Evolutionary conservation across 2,113 vertebrate species (phyloP), one percentile per base, ranked within the genome.

Genomic region (Cisticola juncidis): DNA sequence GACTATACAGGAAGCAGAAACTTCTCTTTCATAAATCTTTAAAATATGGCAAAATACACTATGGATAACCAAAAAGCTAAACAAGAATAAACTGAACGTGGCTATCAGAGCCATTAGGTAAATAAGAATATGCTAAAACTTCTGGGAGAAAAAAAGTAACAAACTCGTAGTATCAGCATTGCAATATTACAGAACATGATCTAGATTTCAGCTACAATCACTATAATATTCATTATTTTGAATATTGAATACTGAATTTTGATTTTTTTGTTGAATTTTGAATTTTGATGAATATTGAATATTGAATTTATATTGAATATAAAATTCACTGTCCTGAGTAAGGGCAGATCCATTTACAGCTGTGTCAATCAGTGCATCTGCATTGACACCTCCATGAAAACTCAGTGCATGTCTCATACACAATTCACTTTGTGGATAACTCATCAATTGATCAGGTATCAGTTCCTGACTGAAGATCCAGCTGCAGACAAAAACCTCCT

Each of bases 101-200:
- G 6, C 33, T 86, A 38, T 15, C 76, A 11, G 23, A 94, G 26
- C 5, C 19, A 44, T 11, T 47, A 58, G 2, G 26, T 68, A 72
- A 81, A 78, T 18, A 87, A 18, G 7, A 47, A 33, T 36, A 45
- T 29, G 6, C 5, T 29, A 58, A 28, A 85, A 40, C 8, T 81
- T 8, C n/a, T 61, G 14, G 35, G 56, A 31, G 2, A 2, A 51
- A 48, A 50, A 48, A 44, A 0, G 2, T 0, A 33, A 14, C 26
- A 36, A 48, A 51, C 16, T 14, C 17, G 14, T 48, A 22, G 8
- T 20, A 26, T 20, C 44, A 56, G 24, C 40, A 64, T 4, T 36
- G 9, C 13, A 50, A 22, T 29, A 47, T 8, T 31, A 19, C 6
- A 40, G 33, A 33, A 31, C 9, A 36, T 4, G 11, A 80, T 45